Conservation (phyloP, 2,113 vertebrate genomes). For the Nerophis ophidion region DNA sequence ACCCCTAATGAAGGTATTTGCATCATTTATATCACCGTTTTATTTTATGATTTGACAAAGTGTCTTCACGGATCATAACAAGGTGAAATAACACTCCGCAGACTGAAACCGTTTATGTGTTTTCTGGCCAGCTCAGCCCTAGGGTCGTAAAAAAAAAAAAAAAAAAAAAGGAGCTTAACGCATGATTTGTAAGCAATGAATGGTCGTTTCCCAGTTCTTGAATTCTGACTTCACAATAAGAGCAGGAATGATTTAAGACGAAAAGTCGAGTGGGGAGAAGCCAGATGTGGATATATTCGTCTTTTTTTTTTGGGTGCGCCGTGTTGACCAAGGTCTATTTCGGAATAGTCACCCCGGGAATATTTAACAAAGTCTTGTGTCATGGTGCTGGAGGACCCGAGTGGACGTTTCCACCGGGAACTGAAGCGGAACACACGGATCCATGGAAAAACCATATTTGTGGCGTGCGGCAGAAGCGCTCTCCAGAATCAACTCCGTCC, state of each 20-base stretch:
- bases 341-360: slow-evolving; percentile 52
- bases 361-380: slow-evolving; percentile 64
- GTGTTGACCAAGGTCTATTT: slow-evolving; percentile 37
- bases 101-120: neutral
- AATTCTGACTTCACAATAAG: slow-evolving; percentile 30
- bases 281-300: slow-evolving; percentile 22
- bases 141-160: slow-evolving; percentile 15
- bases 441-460: slow-evolving; percentile 68
- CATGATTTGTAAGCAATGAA: neutral
- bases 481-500: slow-evolving; percentile 50
- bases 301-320: slow-evolving; percentile 15
- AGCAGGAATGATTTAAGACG: slow-evolving; percentile 13
- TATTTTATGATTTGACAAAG: slow-evolving; percentile 11
- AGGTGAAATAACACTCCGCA: slow-evolving; percentile 9
- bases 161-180: slow-evolving; percentile 22
- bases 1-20: neutral
- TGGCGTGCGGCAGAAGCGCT: slow-evolving; percentile 30
- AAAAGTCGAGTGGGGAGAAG: neutral
- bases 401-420: slow-evolving; percentile 63
- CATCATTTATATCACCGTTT: neutral
- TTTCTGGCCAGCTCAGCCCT: slow-evolving; percentile 16
- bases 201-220: slow-evolving; percentile 19
- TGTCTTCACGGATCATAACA: slow-evolving; percentile 16
- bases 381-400: slow-evolving; percentile 65
- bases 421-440: slow-evolving; percentile 64